phyloP scores from a whole-genome alignment of 2,113 vertebrate species.

The Smithornis capensis region DNA sequence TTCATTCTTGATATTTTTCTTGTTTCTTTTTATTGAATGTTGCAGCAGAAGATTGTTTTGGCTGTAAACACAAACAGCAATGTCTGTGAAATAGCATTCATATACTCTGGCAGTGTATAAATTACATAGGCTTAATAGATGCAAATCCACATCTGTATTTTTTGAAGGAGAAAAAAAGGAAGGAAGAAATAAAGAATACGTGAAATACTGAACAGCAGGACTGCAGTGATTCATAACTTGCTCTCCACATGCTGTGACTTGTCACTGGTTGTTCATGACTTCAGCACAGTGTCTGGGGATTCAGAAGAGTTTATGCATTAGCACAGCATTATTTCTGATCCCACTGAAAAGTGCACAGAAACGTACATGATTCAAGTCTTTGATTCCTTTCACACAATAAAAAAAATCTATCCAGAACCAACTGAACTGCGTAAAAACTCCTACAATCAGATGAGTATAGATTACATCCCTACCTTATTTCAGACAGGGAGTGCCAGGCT shows the following conservation, averaged over 20 bases:
- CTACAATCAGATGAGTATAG: not conserved
- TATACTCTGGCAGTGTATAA: not conserved
- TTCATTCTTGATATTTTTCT: not conserved
- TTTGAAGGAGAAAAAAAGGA: not conserved
- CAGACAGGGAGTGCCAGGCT: not conserved
- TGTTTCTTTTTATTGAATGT: not conserved
- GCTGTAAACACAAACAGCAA: not conserved
- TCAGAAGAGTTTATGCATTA: conserved; percentile 39
- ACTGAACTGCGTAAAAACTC: not conserved
- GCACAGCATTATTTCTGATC: conserved; percentile 36
- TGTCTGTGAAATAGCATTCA: not conserved
- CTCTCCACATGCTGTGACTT: conserved; percentile 12
- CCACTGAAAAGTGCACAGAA: not conserved
- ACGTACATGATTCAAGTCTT: not conserved
- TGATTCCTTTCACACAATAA: not conserved
- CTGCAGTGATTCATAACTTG: conserved; percentile 10
- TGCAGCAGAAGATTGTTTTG: conserved; percentile 2
- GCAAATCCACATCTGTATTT: conserved; percentile 4
- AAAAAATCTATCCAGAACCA: not conserved
- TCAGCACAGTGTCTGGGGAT: conserved; percentile 4
- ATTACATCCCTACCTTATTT: not conserved
- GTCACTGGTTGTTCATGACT: conserved; percentile 39
- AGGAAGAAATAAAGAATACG: not conserved
- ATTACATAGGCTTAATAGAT: conserved; percentile 5
- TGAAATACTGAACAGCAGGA: conserved; percentile 18